phyloP scores from a whole-genome alignment of 2,888 invertebrate species.

The Zelleria hepariella region DNA sequence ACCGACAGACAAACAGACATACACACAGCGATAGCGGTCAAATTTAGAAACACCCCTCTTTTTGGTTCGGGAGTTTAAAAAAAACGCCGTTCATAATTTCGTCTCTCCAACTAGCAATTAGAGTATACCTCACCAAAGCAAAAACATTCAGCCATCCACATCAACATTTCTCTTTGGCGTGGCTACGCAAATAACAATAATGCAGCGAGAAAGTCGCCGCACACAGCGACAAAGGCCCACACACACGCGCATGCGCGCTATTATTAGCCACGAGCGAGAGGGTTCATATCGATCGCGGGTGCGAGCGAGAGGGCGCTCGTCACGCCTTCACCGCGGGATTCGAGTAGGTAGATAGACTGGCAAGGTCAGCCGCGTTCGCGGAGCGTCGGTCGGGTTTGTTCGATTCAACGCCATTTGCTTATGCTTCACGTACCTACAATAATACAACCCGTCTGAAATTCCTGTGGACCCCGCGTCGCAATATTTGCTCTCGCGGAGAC shows the following conservation, averaged over 20 bases:
- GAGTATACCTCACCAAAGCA: background rate
- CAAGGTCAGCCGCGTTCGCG: constrained; percentile 44
- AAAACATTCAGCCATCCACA: background rate
- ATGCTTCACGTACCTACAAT: background rate
- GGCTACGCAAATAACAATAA: constrained; percentile 9
- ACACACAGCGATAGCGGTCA: too few species aligned
- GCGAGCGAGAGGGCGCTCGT: constrained; percentile 34
- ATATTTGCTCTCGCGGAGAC: too few species aligned
- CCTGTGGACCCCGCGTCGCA: too few species aligned
- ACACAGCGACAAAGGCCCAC: constrained; percentile 20
- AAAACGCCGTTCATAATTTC: too few species aligned
- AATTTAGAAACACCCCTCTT: too few species aligned
- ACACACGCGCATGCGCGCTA: constrained; percentile 27
- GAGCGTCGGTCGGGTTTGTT: background rate
- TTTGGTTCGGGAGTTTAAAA: too few species aligned
- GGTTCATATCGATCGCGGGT: constrained; percentile 37
- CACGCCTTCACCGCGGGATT: constrained; percentile 31
- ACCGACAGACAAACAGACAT: too few species aligned
- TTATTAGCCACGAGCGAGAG: constrained; percentile 53
- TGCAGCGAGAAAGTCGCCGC: constrained; percentile 35
- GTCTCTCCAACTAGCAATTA: background rate
- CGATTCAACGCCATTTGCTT: background rate
- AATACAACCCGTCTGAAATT: background rate
- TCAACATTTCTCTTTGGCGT: background rate
- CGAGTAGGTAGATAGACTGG: constrained; percentile 48